Conservation (phyloP, 2,113 vertebrate species). For the Mesocricetus auratus region DNA sequence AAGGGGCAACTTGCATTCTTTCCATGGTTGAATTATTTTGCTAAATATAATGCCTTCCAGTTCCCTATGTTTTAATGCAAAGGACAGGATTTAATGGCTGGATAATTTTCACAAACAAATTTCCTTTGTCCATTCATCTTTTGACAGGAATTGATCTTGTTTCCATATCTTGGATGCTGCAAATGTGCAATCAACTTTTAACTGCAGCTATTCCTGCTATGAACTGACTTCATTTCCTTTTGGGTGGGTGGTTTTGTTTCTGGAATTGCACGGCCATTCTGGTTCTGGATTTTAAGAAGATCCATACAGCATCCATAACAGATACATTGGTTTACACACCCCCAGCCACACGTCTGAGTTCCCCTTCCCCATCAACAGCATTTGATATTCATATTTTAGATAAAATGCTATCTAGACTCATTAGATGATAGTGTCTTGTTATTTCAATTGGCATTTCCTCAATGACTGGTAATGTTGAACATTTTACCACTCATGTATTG, state of each 20-base stretch:
- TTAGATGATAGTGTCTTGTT: not conserved
- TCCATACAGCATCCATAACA: not conserved
- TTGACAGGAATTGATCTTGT: not conserved
- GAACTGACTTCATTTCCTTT: not conserved
- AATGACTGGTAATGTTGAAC: not conserved
- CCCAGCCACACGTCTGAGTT: accelerated
- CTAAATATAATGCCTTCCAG: not conserved
- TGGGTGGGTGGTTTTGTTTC: not conserved
- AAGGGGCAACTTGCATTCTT: not conserved
- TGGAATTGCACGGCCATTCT: not conserved
- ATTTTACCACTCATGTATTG: not conserved
- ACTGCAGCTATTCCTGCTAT: not conserved
- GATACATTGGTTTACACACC: not conserved
- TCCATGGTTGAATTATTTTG: not conserved
- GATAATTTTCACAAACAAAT: not conserved
- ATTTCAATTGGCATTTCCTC: not conserved
- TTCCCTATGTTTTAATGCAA: not conserved
- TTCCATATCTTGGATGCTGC: not conserved
- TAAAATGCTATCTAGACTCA: too few relatives aligned
- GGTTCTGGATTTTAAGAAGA: too few relatives aligned
- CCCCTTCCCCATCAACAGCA: too few relatives aligned
- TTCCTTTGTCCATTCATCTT: not conserved
- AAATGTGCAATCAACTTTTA: not conserved
- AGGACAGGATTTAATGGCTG: not conserved
- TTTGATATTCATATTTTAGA: not conserved